Evolutionary conservation across 2,113 vertebrate genomes (phyloP), one percentile per base, ranked within the genome.

Genomic region (Dendropsophus ebraccatus): DNA sequence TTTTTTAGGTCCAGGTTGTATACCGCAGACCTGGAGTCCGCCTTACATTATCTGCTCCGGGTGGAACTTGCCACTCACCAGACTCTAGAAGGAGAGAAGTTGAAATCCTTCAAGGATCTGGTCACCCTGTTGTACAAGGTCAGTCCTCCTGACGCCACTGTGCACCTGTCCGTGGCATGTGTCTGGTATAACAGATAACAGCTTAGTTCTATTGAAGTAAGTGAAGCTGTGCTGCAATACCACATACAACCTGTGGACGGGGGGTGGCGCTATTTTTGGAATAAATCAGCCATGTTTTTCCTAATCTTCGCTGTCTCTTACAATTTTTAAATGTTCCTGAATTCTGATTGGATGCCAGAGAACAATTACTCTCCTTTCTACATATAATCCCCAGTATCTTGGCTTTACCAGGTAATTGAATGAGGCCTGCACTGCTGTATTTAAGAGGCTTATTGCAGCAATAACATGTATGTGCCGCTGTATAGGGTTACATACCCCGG

Each of bases 111-210:
- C 87, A 98, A 95, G 92, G 96, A 97, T 90, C 95, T 98, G 82
- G 91, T 97, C 85, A 96, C 93, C 0, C 1, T 99, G 82, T 88
- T 97, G 7, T 93, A 97, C 81, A 99, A 98, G 96, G 98, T 99
- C 88, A 50, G 72, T n/a, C n/a, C n/a, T n/a, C n/a, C n/a, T n/a
- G n/a, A n/a, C n/a, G n/a, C n/a, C 41, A 41, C 41, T 5, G 8
- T 5, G 8, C 8, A 41, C 8, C 8, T 41, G 41, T 41, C 41
- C 8, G 8, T 41, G 3, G 41, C 8, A 41, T 5, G 41, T 8
- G 41, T 41, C 8, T 41, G 41, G 41, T 41, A 41, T 8, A 5
- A 41, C 41, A 41, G 41, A 41, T 8, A 5, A 41, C 41, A 41
- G 41, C 8, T 41, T 8, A 41, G 8, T 8, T 41, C 41, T 41